Base-by-base conservation (phyloP, 2,797 vertebrate genomes). In the Telmatherina bonti region DNA sequence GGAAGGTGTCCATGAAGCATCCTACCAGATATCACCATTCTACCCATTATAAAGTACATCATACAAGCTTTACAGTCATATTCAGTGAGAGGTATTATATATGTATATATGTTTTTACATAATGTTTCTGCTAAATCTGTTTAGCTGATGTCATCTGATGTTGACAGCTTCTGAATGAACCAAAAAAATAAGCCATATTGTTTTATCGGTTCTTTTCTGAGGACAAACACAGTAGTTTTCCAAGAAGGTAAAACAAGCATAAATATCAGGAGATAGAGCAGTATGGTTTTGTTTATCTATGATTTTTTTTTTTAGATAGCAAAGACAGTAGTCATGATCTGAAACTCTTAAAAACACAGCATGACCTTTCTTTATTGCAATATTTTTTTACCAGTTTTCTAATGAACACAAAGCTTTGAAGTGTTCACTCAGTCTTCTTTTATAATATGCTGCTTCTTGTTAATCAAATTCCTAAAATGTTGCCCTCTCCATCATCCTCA, bases 401-500 rank as follows among this genome's bases (percentile, higher is more conserved):
- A 9, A 27, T 60, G 29, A 47, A 22, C 26, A 35, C n/a, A 57
- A 72, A 58, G 27, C 30, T 11, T n/a, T 45, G 20, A 45, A 20
- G 16, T 20, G 16, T 47, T 47, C 18, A 6, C 49, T 22, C 10
- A 22, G 11, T 13, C 7, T 53, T 53, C 13, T 27, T 53, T 26
- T 26, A 12, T 53, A 11, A 53, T 18, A 26, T 27, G 26, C 27
- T 53, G 26, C 26, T 29, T 24, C 36, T 57, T 77, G 61, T 66
- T 75, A 58, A 76, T 69, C 22, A 76, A 78, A 85, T 77, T 81
- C 70, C 67, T 60, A 13, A 67, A 82, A 47, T 12, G 16, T 68
- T 67, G 58, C 67, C 52, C 67, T 71, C 38, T n/a, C 24, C 66
- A 52, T 83, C 67, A 53, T 71, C 60, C 52, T 58, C 53, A 63